Evolutionary conservation across 2,113 vertebrate genomes (phyloP).

Genomic region (Tenrec ecaudatus): DNA sequence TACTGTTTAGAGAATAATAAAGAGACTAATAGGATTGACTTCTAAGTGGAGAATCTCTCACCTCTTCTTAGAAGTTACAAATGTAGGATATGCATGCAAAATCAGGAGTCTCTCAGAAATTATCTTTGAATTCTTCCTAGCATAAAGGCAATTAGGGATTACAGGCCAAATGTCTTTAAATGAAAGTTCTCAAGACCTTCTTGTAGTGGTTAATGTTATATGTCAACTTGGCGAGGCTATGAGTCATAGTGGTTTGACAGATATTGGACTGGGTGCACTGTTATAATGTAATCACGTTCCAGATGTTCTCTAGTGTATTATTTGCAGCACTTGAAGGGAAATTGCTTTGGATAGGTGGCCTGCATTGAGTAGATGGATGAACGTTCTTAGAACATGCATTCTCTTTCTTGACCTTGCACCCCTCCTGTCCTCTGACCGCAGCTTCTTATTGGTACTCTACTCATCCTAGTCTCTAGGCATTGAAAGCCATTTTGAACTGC

Average conservation of each 20-base stretch:
- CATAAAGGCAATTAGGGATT: neutral
- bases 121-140: neutral
- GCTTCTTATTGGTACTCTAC: too few relatives aligned
- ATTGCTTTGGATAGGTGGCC: neutral
- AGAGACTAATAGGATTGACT: neutral
- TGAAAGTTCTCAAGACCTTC: slow-evolving; percentile 17
- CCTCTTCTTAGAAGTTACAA: neutral
- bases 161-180: neutral
- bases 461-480: too few relatives aligned
- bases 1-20: neutral
- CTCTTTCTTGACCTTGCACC: neutral
- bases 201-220: too few relatives aligned
- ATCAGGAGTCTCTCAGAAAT: neutral
- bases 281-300: neutral
- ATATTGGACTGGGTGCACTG: neutral
- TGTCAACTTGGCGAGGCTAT: neutral
- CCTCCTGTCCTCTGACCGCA: too few relatives aligned
- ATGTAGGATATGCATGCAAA: neutral
- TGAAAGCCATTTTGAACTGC: too few relatives aligned
- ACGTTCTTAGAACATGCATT: neutral
- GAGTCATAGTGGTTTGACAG: neutral
- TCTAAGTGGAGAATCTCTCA: neutral
- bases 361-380: neutral
- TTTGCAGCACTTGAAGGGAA: neutral
- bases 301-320: neutral